Conservation (phyloP, 2,888 invertebrate species). For the Tolmerus cingulatus region DNA sequence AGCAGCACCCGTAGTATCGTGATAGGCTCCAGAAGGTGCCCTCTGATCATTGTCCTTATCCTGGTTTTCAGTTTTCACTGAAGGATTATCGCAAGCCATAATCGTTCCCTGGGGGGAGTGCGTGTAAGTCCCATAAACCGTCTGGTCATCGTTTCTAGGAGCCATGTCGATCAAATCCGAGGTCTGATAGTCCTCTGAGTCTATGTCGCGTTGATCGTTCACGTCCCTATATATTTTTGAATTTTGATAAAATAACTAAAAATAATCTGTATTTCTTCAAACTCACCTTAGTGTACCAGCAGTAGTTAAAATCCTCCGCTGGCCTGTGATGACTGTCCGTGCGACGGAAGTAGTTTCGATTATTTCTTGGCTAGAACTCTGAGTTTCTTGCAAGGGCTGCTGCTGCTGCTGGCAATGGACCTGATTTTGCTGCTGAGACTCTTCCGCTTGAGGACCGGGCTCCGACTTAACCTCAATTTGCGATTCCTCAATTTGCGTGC, state of each 20-base stretch:
- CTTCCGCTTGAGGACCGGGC: neutral
- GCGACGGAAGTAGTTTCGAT: conserved; percentile 33
- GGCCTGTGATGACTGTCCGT: conserved; percentile 45
- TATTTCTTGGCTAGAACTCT: conserved; percentile 50
- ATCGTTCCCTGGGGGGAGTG: conserved; percentile 50
- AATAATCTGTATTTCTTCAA: neutral
- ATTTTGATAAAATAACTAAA: neutral
- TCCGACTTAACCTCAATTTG: conserved; percentile 2
- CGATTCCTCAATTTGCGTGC: conserved; percentile 37
- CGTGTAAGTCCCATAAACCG: conserved; percentile 36
- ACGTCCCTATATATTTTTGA: conserved; percentile 55
- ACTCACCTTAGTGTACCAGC: conserved; percentile 59
- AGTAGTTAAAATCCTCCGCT: conserved; percentile 61
- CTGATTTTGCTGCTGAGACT: conserved; percentile 23
- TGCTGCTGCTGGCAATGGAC: conserved; percentile 24
- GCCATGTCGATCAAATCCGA: conserved; percentile 49
- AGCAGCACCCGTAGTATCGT: conserved; percentile 44
- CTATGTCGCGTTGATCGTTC: conserved; percentile 56
- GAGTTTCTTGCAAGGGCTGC: conserved; percentile 51
- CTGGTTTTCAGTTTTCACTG: conserved; percentile 59
- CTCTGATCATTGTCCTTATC: conserved; percentile 57
- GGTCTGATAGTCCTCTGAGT: conserved; percentile 48
- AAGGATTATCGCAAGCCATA: conserved; percentile 56
- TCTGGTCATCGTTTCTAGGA: conserved; percentile 53
- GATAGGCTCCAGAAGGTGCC: conserved; percentile 50